A percentile compares a stretch with the other conserved stretches of the same genome.
Evolutionary conservation across 2,888 invertebrate species (phyloP).

Genomic region (Notocelia uddmanniana): DNA sequence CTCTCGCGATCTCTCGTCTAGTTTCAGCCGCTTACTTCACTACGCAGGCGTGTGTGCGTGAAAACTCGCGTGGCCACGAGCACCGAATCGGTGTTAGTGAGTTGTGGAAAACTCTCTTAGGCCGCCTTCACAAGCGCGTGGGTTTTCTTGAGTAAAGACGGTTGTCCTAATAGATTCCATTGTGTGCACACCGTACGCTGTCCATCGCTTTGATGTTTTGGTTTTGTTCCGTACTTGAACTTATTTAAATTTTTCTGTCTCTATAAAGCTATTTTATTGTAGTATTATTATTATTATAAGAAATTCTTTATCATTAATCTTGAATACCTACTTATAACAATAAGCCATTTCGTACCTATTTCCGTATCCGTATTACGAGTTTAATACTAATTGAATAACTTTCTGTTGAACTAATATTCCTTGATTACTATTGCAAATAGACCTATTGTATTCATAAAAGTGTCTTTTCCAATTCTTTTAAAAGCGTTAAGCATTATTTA

Average conservation of each 20-base stretch:
- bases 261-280: not conserved
- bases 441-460: not conserved
- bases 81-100: conserved; percentile 77
- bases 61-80: conserved; percentile 78
- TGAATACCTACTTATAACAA: not conserved
- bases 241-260: conserved; percentile 20
- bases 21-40: conserved; percentile 82
- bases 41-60: conserved; percentile 77
- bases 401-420: not conserved
- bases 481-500: not conserved
- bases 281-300: not conserved
- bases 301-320: not conserved
- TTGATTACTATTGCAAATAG: not conserved
- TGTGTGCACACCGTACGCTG: conserved; percentile 57
- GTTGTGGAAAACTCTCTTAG: conserved; percentile 84
- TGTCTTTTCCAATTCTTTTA: not conserved
- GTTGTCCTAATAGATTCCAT: conserved; percentile 63
- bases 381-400: not conserved
- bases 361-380: no score
- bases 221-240: conserved; percentile 25
- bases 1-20: conserved; percentile 59
- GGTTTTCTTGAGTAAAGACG: conserved; percentile 71
- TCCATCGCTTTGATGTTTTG: conserved; percentile 42
- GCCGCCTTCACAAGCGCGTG: conserved; percentile 75
- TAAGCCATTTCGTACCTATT: not conserved